Evolutionary conservation across 2,113 vertebrate genomes (phyloP), one percentile per base, ranked within the genome.

Genomic region (Halichoeres trimaculatus): DNA sequence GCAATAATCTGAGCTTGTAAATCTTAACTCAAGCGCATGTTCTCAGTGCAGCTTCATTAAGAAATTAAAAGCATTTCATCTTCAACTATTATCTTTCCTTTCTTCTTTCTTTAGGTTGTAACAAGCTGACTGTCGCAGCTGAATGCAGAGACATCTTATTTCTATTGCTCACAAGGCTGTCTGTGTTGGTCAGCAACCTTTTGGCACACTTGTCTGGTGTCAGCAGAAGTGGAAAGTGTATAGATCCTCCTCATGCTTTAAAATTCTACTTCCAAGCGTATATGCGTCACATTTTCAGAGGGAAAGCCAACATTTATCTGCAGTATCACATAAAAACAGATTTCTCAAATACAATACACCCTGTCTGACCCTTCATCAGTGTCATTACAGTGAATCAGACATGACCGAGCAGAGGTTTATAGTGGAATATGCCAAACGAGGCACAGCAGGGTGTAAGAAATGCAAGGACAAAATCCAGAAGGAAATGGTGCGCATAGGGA

Each of bases 401-500:
- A 99, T 99, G 98, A 94, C 98, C 0, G 98, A 99, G 30, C 98
- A 99, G 84, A 93, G 96, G 12, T 99, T 94, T 87, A 93, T 97
- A 0, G 98, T 99, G 66, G 98, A 99, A 77, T 99, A 99, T 0
- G 97, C 98, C 88, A 99, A 98, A 76, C 95, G 97, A 0, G 95
- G 98, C 68, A 99, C 97, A 0, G 98, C 98, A 0, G 97, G 98
- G 40, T 99, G 98, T 84, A 99, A 98, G 84, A 99, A 99, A 43
- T 99, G 98, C 93, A 99, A 99, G 80, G 98, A 99, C 80, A 99
- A 99, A 86, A 97, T 99, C 11, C 88, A 91, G 48, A 99, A 99
- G 78, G 98, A 95, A 0, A 47, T 98, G n/a, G 95, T 96, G 40
- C 95, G 98, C 20, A 97, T 99, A 0, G 98, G 98, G 26, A 99